Evolutionary conservation across 2,888 invertebrate genomes (phyloP).

Genomic region (Hirtodrosophila trivittata): DNA sequence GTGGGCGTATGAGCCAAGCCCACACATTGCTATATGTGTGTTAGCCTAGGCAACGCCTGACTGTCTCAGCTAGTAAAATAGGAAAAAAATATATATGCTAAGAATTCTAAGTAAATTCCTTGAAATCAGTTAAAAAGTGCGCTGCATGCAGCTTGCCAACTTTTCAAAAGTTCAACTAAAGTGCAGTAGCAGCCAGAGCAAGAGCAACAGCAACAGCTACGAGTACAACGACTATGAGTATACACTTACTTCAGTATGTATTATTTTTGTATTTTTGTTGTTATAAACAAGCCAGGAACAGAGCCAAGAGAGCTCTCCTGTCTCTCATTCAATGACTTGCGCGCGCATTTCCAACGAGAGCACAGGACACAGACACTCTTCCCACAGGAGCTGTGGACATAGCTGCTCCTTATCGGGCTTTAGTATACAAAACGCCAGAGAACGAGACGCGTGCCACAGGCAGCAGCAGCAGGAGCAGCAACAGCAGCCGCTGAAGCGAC

Average conservation of each 20-base stretch:
- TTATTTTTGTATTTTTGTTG: constrained; percentile 54
- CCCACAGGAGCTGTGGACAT: constrained; percentile 67
- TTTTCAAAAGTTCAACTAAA: constrained; percentile 65
- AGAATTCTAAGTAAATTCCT: constrained; percentile 61
- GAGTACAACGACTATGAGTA: constrained; percentile 22
- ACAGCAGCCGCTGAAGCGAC: constrained; percentile 19
- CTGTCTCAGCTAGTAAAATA: constrained; percentile 40
- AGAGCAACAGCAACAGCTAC: constrained; percentile 15
- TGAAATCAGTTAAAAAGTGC: constrained; percentile 51
- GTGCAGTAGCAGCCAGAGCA: constrained; percentile 56
- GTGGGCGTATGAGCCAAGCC: constrained; percentile 37
- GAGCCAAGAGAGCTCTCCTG: constrained; percentile 38
- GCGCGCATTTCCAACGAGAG: constrained; percentile 59
- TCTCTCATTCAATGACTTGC: constrained; percentile 41
- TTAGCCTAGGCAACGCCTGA: constrained; percentile 46
- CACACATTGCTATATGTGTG: constrained; percentile 13
- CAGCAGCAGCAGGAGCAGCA: constrained; percentile 24
- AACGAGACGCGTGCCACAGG: constrained; percentile 52
- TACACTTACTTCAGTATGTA: constrained; percentile 24
- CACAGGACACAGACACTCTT: constrained; percentile 48
- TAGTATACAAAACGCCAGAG: constrained; percentile 68
- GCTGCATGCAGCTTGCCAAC: constrained; percentile 54
- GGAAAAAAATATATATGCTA: constrained; percentile 14
- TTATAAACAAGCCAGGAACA: constrained; percentile 61
- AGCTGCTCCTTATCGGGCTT: constrained; percentile 65